Evolutionary conservation across 1,140 invertebrate species (phyloP), one percentile per base, ranked within the genome.

Genomic region (Drosophila kepulauana): DNA sequence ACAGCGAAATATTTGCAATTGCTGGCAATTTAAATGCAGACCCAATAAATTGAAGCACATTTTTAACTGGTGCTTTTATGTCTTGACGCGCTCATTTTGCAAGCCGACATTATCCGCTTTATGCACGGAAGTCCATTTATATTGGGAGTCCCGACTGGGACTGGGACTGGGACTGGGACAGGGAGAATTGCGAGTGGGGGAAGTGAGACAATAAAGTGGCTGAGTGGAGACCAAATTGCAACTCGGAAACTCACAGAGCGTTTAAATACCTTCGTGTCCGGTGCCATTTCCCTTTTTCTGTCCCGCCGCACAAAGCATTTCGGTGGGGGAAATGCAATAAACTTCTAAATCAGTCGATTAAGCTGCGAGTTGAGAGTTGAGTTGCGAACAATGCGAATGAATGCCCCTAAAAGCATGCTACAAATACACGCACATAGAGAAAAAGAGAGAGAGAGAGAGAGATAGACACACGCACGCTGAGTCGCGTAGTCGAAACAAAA

Each of bases 271-370:
- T 89, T 88, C 74, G 85, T 81, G 84, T 78, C 78, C 85, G 61
- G 54, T 61, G 52, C 64, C 84, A 84, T 84, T 88, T 87, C 77
- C 80, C 77, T 10, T 8, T 38, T 61, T 61, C 35, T 57, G 43
- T 7, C 6, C 11, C 35, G 30, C 7, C 35, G 35, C 20, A 25
- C 20, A 25, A 56, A 57, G 68, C 70, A 81, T 67, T 25, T 25
- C 20, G 20, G 20, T 25, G 20, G 20, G 82, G 63, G 68, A 72
- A 77, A 88, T 88, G 84, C 84, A 88, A 88, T 87, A 87, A 87
- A 88, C 84, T 87, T 84, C 84, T 84, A 87, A 87, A 88, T 87
- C 84, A 87, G 84, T 84, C 84, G 84, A 87, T 87, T 87, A 78
- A 88, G 85, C 82, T 77, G 79, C 77, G 80, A 80, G 63, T 73